phyloP scores from a whole-genome alignment of 2,797 vertebrate genomes.

The Darevskia nairensis region DNA sequence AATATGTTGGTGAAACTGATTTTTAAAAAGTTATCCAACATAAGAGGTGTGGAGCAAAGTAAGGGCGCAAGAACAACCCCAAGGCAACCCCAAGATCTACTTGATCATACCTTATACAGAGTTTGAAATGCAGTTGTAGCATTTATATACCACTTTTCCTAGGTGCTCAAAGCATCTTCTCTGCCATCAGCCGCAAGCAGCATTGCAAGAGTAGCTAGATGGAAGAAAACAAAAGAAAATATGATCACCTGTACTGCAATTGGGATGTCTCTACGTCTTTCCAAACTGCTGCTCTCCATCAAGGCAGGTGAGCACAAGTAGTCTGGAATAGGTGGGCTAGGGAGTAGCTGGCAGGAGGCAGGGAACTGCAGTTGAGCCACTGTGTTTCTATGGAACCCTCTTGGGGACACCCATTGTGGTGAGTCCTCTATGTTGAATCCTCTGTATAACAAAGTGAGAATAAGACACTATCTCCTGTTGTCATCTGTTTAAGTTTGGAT shows the following conservation, averaged over 20 bases:
- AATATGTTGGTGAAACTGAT: no score
- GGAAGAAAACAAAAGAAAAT: conserved; percentile 40
- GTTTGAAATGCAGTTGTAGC: neutral
- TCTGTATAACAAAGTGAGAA: accelerated
- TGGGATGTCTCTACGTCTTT: conserved; percentile 66
- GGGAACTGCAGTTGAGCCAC: conserved; percentile 26
- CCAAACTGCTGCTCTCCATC: conserved; percentile 52
- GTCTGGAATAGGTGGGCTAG: conserved; percentile 60
- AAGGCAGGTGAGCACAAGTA: conserved; percentile 62
- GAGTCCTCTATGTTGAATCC: accelerated
- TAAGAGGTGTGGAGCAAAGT: no score
- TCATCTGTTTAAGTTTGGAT: neutral
- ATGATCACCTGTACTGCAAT: conserved; percentile 54
- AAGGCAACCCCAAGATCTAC: no score
- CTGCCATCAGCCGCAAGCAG: conserved; percentile 6
- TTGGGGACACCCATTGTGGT: neutral
- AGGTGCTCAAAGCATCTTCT: neutral
- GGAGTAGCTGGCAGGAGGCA: neutral
- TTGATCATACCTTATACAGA: no score
- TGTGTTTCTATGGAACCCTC: conserved; percentile 24
- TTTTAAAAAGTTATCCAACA: no score
- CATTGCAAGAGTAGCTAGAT: neutral
- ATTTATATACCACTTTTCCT: neutral
- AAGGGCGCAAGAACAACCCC: no score
- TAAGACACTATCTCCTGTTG: neutral